phyloP scores from a whole-genome alignment of 2,888 invertebrate genomes.

The Rotaria socialis region DNA sequence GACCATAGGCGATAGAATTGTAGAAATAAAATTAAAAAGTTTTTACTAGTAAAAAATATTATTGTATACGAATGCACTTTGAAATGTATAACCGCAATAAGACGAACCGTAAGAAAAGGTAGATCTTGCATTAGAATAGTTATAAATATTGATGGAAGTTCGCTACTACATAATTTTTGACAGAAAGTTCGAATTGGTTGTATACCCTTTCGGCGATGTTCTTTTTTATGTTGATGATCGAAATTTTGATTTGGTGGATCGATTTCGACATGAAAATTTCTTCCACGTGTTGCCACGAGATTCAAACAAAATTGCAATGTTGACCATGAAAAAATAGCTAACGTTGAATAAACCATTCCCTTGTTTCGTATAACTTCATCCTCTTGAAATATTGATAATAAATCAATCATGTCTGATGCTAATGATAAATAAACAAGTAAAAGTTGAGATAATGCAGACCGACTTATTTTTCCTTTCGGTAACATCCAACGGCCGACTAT shows the following conservation, averaged over 20 bases:
- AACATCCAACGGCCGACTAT: conserved; percentile 44
- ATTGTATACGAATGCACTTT: conserved; percentile 53
- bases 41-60: conserved; percentile 56
- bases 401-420: conserved; percentile 55
- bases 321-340: conserved; percentile 56
- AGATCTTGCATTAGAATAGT: conserved; percentile 36
- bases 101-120: conserved; percentile 51
- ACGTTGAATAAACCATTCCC: conserved; percentile 52
- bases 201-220: neutral
- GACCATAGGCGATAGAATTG: conserved; percentile 52
- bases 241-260: neutral
- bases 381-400: conserved; percentile 53
- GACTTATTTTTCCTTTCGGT: conserved; percentile 50
- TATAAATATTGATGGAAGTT: conserved; percentile 4
- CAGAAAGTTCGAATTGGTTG: neutral
- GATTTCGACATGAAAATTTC: neutral
- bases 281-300: conserved; percentile 53
- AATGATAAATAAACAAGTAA: conserved; percentile 59
- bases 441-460: conserved; percentile 58
- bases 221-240: too few species aligned
- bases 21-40: conserved; percentile 51
- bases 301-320: conserved; percentile 57
- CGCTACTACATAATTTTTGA: neutral
- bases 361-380: conserved; percentile 51
- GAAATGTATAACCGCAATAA: conserved; percentile 52